These are phyloP conservation scores for Ceyx margarethae DNA, from an alignment of 2,113 vertebrate species.

Conservation along the genomic window DNA sequence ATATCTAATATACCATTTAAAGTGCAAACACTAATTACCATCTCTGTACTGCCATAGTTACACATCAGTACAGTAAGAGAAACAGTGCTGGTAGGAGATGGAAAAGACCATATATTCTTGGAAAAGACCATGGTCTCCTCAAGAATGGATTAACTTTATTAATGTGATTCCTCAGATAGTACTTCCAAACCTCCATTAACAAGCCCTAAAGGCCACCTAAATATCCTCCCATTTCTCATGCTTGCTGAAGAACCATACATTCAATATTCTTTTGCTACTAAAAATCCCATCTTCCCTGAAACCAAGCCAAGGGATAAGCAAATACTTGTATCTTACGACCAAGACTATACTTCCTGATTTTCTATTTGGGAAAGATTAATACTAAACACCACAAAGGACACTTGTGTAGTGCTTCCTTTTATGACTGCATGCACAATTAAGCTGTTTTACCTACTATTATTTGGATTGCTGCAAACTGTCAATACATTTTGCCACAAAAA, in stretches of 20 bases:
- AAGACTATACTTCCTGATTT: background rate
- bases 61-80: background rate
- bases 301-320: background rate
- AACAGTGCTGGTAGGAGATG: background rate
- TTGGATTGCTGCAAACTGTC: constrained; percentile 9
- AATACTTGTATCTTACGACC: background rate
- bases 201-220: background rate
- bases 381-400: background rate
- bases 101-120: background rate
- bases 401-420: background rate
- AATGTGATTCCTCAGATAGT: background rate
- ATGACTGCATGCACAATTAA: background rate
- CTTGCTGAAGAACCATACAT: background rate
- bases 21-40: background rate
- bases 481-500: constrained; percentile 44
- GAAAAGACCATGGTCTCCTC: background rate
- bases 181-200: background rate
- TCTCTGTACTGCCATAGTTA: background rate
- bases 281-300: background rate
- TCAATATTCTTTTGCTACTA: background rate
- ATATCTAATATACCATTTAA: background rate
- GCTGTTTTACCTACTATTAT: background rate
- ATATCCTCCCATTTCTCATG: background rate
- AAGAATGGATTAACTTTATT: background rate
- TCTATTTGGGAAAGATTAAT: background rate